phyloP scores from a whole-genome alignment of 2,797 vertebrate species.

The Coreius guichenoti region DNA sequence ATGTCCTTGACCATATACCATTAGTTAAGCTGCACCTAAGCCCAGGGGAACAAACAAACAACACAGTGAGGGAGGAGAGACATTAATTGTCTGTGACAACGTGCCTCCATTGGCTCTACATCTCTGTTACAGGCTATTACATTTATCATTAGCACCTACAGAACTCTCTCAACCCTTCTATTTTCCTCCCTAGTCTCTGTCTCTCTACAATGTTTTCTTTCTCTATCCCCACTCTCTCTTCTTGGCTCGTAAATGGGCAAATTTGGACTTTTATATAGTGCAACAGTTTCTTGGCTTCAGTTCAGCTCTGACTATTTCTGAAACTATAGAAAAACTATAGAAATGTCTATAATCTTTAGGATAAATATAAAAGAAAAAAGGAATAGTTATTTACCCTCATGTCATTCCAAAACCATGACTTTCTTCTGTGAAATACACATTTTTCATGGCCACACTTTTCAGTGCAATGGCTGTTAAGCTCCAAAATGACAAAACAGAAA shows the following conservation, averaged over 20 bases:
- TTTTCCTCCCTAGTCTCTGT: constrained; percentile 22
- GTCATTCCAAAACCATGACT: too few relatives aligned
- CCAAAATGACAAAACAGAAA: background rate
- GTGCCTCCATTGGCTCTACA: constrained; percentile 78
- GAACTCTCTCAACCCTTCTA: constrained; percentile 67
- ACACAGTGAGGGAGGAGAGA: constrained; percentile 67
- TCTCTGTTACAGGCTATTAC: constrained; percentile 80
- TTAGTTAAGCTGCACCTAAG: constrained; percentile 83
- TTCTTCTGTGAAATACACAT: background rate
- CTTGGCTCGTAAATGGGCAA: background rate
- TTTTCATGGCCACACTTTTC: background rate
- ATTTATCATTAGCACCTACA: constrained; percentile 78
- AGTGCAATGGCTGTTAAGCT: background rate
- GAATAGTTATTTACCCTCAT: too few relatives aligned
- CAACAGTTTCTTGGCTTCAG: constrained; percentile 3
- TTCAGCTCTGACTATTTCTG: background rate
- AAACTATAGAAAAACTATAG: background rate
- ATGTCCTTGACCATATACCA: constrained; percentile 78
- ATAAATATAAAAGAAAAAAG: background rate
- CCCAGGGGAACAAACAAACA: constrained; percentile 79
- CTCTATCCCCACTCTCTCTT: background rate
- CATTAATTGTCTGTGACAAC: constrained; percentile 85
- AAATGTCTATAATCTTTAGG: background rate
- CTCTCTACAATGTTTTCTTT: constrained; percentile 1
- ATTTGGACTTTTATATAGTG: constrained; percentile 2